Base-by-base conservation (phyloP, 2,888 invertebrate species). In the Cantharis flavilabris region DNA sequence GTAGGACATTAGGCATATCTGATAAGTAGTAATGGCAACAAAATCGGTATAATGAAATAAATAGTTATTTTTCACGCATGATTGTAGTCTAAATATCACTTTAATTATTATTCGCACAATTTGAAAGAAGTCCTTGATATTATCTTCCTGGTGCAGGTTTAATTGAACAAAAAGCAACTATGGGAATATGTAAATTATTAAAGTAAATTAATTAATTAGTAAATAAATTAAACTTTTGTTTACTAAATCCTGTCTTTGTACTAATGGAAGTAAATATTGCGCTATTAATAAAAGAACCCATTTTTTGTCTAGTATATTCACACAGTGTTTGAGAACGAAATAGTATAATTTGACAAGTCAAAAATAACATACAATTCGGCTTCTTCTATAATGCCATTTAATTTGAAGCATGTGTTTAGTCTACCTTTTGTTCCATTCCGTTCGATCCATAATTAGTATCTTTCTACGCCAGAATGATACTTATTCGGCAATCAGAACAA, bases 401-500 rank as follows among this genome's bases (percentile, higher is more conserved):
- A 82, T 82, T 82, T 80, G 81, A 76, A 77, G 78, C 82, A 82
- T 80, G 75, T 82, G 82, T 78, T 81, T 81, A 80, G 75, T 76
- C 75, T 74, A 71, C 72, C 72, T 77, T 76, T 72, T 64, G 77
- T 75, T 76, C 72, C 72, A 72, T 73, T 80, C 76, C 72, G 75
- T 79, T 80, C 73, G 33, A 72, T 77, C 62, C 72, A 76, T 79
- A 79, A 80, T 80, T 74, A 78, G 75, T 70, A 72, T 76, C 78
- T 76, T 77, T 76, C 79, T 76, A 77, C 75, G 49, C 49, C 76
- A n/a, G 72, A 81, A 81, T 77, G 79, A 80, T 77, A 81, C 78
- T 81, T 80, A 81, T 80, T 81, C 78, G 85, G 86, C 85, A 86
- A 85, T 83, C 83, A 82, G 79, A 83, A 81, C 76, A 74, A 81